phyloP scores from a whole-genome alignment of 2,113 vertebrate genomes.

The Hipposideros armiger region DNA sequence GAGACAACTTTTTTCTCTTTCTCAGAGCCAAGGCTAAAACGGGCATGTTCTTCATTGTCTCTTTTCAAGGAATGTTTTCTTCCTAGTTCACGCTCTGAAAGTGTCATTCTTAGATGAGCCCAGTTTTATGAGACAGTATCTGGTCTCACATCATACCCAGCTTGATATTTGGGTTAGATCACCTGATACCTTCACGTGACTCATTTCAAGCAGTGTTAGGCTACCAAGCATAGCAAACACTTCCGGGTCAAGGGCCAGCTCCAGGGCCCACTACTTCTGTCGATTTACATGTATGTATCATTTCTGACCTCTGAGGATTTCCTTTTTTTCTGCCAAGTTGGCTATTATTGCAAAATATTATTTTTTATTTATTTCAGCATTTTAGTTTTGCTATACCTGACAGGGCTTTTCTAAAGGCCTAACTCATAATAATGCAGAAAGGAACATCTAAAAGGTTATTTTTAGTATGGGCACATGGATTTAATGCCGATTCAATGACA shows the following conservation, averaged over 20 bases:
- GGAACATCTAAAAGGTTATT: neutral
- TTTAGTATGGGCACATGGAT: neutral
- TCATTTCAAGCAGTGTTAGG: neutral
- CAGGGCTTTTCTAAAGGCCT: neutral
- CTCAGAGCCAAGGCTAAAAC: neutral
- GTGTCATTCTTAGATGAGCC: neutral
- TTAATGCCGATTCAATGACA: neutral
- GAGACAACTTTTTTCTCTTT: neutral
- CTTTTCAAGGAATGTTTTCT: neutral
- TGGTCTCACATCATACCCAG: neutral
- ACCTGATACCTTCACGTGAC: neutral
- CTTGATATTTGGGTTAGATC: neutral
- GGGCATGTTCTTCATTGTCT: neutral
- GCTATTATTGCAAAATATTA: neutral
- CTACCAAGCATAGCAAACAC: neutral
- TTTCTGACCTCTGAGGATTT: neutral
- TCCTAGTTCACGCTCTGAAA: neutral
- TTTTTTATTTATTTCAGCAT: neutral
- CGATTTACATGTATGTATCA: neutral
- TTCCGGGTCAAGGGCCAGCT: neutral
- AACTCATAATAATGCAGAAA: slow-evolving; percentile 19
- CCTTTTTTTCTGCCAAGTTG: neutral
- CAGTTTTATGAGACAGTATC: neutral
- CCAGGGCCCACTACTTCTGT: neutral
- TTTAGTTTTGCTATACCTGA: neutral